Evolutionary conservation across 2,888 invertebrate genomes (phyloP), one percentile per base, ranked within the genome.

Genomic region (Muscina levida): DNA sequence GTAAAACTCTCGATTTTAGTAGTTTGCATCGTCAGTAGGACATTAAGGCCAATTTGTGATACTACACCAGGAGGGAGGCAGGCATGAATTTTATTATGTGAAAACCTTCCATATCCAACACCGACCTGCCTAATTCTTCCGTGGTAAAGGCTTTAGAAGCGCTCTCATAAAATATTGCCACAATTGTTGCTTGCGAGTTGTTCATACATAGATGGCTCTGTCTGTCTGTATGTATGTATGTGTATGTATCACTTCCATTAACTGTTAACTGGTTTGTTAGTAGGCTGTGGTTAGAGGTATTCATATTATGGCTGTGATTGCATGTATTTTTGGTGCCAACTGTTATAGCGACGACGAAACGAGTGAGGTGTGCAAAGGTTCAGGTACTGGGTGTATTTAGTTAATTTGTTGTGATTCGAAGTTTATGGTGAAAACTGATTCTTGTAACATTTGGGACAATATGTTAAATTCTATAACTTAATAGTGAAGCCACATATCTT

Each of bases 31-130:
- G 31, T 46, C 39, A 11, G 15, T 19, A 17, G 37, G 42, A 62
- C 39, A 72, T 72, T 72, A 65, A 42, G 39, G 39, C 17, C 53
- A 68, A 68, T 68, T 39, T 53, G 51, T 53, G 51, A 39, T 68
- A 17, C 39, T 19, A 22, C 48, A 8, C 31, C 31, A n/a, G n/a
- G 31, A 57, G 57, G 13, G 31, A 26, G 17, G 1, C 42, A 42
- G 22, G 17, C 22, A 11, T 42, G 15, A 1, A 46, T 51, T 0
- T n/a, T n/a, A n/a, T n/a, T 24, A 51, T 24, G 3, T 11, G 15
- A 53, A 8, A 4, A 13, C 31, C 22, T 31, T 37, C 31, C 59
- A 5, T n/a, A 13, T 59, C 17, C 66, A 73, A 73, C 56, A 66
- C 44, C 31, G 19, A 31, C 31, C 8, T 31, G 31, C 4, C 31